Evolutionary conservation across 2,797 vertebrate genomes (phyloP).

Genomic region (Bryconaethiops microstoma): DNA sequence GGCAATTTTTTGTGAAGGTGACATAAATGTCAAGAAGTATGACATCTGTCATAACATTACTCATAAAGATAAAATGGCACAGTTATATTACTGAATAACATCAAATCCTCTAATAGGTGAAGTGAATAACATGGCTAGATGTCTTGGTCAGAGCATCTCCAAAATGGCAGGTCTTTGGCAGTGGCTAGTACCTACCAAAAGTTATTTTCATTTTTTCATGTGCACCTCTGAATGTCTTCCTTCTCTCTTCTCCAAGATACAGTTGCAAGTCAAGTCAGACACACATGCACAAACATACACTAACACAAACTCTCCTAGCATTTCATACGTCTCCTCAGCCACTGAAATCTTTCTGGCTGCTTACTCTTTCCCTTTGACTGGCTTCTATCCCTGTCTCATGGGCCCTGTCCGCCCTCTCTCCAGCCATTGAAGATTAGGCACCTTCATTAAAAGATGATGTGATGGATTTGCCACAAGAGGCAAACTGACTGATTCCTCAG

Average conservation of each 20-base stretch:
- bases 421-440: constrained; percentile 59
- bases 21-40: no score
- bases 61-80: no score
- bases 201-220: not conserved
- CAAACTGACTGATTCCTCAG: constrained; percentile 49
- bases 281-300: not conserved
- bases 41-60: no score
- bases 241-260: not conserved
- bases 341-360: constrained; percentile 57
- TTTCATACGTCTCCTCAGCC: constrained; percentile 30
- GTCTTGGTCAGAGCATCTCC: no score
- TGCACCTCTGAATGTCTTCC: not conserved
- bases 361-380: constrained; percentile 63
- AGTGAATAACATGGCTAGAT: no score
- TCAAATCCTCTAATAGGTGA: no score
- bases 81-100: no score
- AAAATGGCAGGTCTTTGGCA: no score
- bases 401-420: constrained; percentile 32
- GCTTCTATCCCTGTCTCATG: constrained; percentile 47
- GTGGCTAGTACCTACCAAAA: no score
- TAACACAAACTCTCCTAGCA: constrained; percentile 14
- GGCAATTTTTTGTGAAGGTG: no score
- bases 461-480: constrained; percentile 55
- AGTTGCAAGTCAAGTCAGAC: not conserved
- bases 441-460: constrained; percentile 69